A percentile compares a stretch with the other conserved stretches of the same genome.
These are phyloP conservation scores for Dendrolimus punctatus DNA, from an alignment of 1,140 invertebrate species.

Conservation along the genomic window DNA sequence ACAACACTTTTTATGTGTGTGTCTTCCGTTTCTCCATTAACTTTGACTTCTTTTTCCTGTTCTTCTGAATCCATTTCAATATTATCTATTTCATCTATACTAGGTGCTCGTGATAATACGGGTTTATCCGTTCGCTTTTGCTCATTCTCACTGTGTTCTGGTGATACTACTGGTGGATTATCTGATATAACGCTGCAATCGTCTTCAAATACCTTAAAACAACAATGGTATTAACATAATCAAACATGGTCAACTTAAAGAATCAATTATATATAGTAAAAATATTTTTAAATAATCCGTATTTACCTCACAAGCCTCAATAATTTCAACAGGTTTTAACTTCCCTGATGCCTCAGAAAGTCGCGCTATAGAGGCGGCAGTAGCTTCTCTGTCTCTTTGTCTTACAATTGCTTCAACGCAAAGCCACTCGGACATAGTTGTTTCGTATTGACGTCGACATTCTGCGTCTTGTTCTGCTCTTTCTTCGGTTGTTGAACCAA, in stretches of 20 bases:
- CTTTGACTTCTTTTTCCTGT: conserved; percentile 32
- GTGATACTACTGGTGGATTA: conserved; percentile 67
- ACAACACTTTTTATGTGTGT: conserved; percentile 55
- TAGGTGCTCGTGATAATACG: conserved; percentile 47
- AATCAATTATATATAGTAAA: neutral
- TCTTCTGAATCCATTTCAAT: conserved; percentile 65
- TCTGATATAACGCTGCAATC: conserved; percentile 72
- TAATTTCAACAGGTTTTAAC: conserved; percentile 20
- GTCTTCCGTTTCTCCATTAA: conserved; percentile 62
- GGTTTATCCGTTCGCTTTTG: conserved; percentile 57
- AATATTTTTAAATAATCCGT: conserved; percentile 15
- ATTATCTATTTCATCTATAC: conserved; percentile 64
- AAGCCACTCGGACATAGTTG: conserved; percentile 94
- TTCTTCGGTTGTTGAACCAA: conserved; percentile 82
- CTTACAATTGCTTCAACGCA: conserved; percentile 93
- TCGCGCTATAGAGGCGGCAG: conserved; percentile 76
- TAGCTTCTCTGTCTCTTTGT: conserved; percentile 85
- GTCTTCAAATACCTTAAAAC: conserved; percentile 72
- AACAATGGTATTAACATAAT: neutral
- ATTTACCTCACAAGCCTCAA: conserved; percentile 56
- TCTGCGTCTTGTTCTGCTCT: conserved; percentile 78
- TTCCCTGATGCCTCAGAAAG: conserved; percentile 70
- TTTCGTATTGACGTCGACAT: conserved; percentile 85
- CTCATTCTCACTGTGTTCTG: conserved; percentile 61
- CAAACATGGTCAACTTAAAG: neutral